Base-by-base conservation (phyloP, 2,113 vertebrate species). In the Cyanoderma ruficeps region DNA sequence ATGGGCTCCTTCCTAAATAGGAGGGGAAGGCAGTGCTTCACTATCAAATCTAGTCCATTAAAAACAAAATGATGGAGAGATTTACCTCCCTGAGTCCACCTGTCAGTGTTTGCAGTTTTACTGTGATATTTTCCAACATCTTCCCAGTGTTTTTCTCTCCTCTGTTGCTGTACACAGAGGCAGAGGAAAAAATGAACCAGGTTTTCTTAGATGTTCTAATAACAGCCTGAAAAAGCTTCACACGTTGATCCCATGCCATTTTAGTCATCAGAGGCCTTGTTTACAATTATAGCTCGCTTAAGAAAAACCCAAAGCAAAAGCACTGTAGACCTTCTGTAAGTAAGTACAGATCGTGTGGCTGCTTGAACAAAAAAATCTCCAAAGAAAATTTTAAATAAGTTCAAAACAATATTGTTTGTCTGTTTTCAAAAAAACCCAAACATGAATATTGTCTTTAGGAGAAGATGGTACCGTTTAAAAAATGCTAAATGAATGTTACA, bases 81-180 rank as follows among this genome's bases (percentile, higher is more conserved):
- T 79, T 85, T 85, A 56, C 83, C 20, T 95, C 47, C 41, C 31
- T 74, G 71, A 87, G 78, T 57, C 77, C 65, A 93, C 92, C 90
- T 96, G 89, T 94, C 83, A 67, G 39, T 70, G 46, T 87, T 67
- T 74, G 71, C 39, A 14, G 15, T 71, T 87, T 78, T 89, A 39
- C 79, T 72, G 20, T 91, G 69, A 94, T 84, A 76, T 94, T 97
- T 96, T 95, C 94, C 93, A 76, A 24, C 44, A 56, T 77, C 67
- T 95, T 94, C 84, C 68, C 83, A 78, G 50, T 88, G 75, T 89
- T 96, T 96, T 93, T 87, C 59, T 89, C 47, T 91, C 25, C 25
- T 87, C 84, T 59, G 76, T 91, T 94, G 89, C 89, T 52, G 55
- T 85, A 84, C 46, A 79, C 89, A 61, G 60, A 92, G 18, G 76